A percentile compares a stretch with the other conserved stretches of the same genome.
phyloP scores from a whole-genome alignment of 2,888 invertebrate genomes.

The Hydrotaea cyrtoneurina region DNA sequence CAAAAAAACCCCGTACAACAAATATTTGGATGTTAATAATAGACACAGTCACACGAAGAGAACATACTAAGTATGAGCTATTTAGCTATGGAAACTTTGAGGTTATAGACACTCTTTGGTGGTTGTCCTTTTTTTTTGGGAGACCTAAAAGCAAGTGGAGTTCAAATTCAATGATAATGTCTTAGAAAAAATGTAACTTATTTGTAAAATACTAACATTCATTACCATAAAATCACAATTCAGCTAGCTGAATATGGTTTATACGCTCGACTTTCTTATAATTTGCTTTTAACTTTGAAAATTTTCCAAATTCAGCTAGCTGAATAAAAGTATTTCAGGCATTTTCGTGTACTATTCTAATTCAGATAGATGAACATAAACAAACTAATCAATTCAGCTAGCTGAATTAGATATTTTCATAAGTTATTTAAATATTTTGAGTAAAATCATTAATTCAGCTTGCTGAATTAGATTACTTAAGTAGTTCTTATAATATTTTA shows the following conservation, averaged over 20 bases:
- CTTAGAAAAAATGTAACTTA: not conserved
- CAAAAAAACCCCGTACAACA: conserved; percentile 16
- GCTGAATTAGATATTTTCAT: not conserved
- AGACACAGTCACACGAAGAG: not conserved
- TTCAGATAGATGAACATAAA: too few relatives aligned
- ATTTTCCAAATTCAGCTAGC: too few relatives aligned
- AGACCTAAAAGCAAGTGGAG: not conserved
- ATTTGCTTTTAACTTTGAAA: too few relatives aligned
- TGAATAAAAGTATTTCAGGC: too few relatives aligned
- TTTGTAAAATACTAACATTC: not conserved
- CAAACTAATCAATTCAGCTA: not conserved
- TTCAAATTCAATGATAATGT: too few relatives aligned
- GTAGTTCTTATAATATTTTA: too few relatives aligned
- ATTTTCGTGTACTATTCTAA: too few relatives aligned
- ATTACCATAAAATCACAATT: not conserved
- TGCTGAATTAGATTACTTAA: not conserved
- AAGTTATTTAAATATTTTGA: not conserved
- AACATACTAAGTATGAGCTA: not conserved
- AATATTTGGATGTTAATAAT: conserved; percentile 13
- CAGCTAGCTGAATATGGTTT: not conserved
- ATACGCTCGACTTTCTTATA: not conserved
- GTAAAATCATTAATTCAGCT: not conserved
- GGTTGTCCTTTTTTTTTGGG: not conserved
- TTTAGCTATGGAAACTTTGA: not conserved
- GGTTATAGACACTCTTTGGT: not conserved